These are phyloP conservation scores for Microcebus jonahi DNA, from an alignment of 2,113 vertebrate species.

Conservation along the genomic window DNA sequence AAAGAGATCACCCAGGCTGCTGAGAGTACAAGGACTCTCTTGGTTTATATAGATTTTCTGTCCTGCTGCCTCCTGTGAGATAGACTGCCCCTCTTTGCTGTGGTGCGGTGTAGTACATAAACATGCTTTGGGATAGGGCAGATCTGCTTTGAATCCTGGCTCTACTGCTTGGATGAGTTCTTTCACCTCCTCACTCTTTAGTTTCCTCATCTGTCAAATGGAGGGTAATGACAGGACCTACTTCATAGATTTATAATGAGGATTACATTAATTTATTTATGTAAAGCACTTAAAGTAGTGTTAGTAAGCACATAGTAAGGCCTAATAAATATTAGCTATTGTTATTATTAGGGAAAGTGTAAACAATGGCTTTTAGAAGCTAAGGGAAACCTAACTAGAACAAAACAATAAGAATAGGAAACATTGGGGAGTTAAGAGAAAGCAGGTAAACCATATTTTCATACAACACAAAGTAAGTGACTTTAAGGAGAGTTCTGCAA, in stretches of 20 bases:
- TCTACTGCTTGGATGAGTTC: not conserved
- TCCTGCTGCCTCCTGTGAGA: not conserved
- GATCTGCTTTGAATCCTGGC: not conserved
- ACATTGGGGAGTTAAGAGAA: not conserved
- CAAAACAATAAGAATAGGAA: not conserved
- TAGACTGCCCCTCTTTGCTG: not conserved
- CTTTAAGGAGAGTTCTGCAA: not conserved
- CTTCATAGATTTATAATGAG: slow-evolving; percentile 7
- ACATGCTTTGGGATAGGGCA: not conserved
- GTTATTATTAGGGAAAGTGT: not conserved
- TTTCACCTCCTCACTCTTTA: not conserved
- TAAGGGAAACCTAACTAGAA: not conserved
- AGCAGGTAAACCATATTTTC: not conserved
- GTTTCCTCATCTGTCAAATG: not conserved
- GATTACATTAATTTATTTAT: not conserved
- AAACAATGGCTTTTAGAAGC: not conserved
- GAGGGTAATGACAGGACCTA: not conserved
- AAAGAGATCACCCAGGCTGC: not conserved
- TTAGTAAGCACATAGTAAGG: not conserved
- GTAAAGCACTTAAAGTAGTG: not conserved
- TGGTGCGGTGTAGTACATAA: not conserved
- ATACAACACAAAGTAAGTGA: not conserved
- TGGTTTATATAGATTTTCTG: not conserved
- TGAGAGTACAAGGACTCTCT: not conserved
- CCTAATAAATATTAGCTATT: not conserved